These are phyloP conservation scores for Temnothorax rugatulus DNA, from an alignment of 2,888 invertebrate genomes.

Conservation along the genomic window DNA sequence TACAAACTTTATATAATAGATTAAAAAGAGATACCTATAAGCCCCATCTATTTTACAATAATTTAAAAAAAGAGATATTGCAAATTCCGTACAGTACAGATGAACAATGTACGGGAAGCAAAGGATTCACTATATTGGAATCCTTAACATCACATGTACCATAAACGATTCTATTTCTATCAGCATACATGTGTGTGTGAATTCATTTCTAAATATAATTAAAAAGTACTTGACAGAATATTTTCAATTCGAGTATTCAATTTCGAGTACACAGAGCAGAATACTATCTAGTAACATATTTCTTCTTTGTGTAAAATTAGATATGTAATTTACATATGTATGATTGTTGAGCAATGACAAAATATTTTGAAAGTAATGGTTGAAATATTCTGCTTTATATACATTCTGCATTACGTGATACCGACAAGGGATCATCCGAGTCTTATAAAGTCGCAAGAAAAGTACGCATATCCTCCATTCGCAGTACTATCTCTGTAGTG, in stretches of 20 bases:
- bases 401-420: neutral
- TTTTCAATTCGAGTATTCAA: neutral
- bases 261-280: neutral
- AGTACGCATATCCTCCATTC: no score
- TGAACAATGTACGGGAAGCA: no score
- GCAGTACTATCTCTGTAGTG: constrained; percentile 14
- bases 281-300: neutral
- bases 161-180: neutral
- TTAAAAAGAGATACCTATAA: neutral
- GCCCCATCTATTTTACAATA: neutral
- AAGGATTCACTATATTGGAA: constrained; percentile 22
- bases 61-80: neutral
- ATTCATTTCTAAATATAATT: no score
- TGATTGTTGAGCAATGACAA: neutral
- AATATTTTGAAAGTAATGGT: neutral
- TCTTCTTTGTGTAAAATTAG: neutral
- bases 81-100: constrained; percentile 8
- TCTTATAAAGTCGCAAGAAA: neutral
- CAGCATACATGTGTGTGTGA: neutral
- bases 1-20: neutral
- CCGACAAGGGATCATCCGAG: neutral
- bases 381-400: neutral
- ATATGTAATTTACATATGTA: neutral
- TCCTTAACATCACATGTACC: constrained; percentile 35
- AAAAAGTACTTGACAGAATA: neutral